Evolutionary conservation across 2,888 invertebrate genomes (phyloP).

Genomic region (Clivina fossor): DNA sequence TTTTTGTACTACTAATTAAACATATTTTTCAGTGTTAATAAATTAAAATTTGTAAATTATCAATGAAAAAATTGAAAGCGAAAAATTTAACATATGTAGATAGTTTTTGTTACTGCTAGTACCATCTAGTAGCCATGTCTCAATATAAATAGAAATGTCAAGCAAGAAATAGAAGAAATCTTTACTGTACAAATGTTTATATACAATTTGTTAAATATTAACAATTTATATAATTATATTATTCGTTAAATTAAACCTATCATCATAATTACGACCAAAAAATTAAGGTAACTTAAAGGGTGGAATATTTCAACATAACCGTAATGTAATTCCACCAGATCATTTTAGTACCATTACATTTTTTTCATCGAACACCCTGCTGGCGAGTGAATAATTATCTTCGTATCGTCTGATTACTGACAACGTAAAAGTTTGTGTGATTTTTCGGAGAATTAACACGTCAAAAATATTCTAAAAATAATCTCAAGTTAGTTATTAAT

Average conservation of each 20-base stretch:
- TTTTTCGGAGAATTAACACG: conserved; percentile 24
- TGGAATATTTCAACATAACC: too few species aligned
- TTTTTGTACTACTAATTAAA: neutral
- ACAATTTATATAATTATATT: too few species aligned
- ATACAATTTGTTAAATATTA: too few species aligned
- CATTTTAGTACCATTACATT: conserved; percentile 8
- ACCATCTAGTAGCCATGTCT: neutral
- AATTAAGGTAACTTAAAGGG: too few species aligned
- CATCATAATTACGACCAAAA: too few species aligned
- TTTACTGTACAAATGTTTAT: neutral
- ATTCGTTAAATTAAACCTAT: too few species aligned
- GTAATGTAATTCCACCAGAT: too few species aligned
- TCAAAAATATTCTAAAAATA: conserved; percentile 26
- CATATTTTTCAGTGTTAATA: neutral
- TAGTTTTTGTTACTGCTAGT: neutral
- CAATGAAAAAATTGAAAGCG: conserved; percentile 7
- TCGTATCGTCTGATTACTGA: conserved; percentile 6
- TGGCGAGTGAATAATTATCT: conserved; percentile 14
- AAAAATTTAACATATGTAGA: too few species aligned
- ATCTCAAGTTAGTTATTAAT: conserved; percentile 17
- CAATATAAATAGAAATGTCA: neutral
- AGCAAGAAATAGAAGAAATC: neutral
- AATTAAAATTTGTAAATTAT: conserved; percentile 6
- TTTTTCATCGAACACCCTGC: neutral
- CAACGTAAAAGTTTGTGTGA: conserved; percentile 10